Percentiles rank a stretch among this genome's conserved stretches.
These are phyloP conservation scores for Taeniopygia guttata DNA, from an alignment of 2,797 vertebrate genomes.

Conservation along the genomic window DNA sequence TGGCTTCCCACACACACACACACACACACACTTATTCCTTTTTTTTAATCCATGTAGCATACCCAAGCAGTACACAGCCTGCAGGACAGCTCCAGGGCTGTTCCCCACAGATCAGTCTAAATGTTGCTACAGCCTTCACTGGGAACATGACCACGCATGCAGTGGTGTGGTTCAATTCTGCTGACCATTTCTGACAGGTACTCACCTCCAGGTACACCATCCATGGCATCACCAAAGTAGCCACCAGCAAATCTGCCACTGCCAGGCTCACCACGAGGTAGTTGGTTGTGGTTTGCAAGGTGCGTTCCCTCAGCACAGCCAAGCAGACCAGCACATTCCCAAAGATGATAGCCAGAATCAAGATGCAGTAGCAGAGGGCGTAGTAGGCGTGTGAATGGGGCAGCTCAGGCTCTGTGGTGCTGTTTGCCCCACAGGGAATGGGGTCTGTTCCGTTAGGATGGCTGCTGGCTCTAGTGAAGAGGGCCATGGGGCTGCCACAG, in stretches of 20 bases:
- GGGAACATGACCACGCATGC: background rate
- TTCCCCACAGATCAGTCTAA: background rate
- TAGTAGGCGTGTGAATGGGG: constrained; percentile 79
- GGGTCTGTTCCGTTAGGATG: constrained; percentile 77
- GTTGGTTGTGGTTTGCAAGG: constrained; percentile 92
- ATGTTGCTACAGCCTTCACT: background rate
- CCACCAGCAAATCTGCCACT: constrained; percentile 90
- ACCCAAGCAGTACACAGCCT: constrained; percentile 10
- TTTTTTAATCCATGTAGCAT: background rate
- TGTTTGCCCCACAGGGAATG: constrained; percentile 66
- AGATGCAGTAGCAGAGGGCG: constrained; percentile 85
- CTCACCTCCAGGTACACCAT: constrained; percentile 92
- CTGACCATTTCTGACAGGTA: background rate
- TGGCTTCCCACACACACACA: background rate
- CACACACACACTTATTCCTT: too few species aligned
- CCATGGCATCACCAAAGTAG: constrained; percentile 94
- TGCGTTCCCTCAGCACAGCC: constrained; percentile 87
- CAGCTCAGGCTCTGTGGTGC: constrained; percentile 25
- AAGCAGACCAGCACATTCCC: constrained; percentile 90
- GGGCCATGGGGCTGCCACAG: constrained; percentile 79
- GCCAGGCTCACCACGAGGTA: constrained; percentile 94
- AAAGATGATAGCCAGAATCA: constrained; percentile 92
- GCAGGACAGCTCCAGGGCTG: background rate
- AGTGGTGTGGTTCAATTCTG: background rate
- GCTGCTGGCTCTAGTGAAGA: constrained; percentile 75